These are phyloP conservation scores for Rotaria macrura DNA, from an alignment of 2,888 invertebrate genomes.

Conservation along the genomic window DNA sequence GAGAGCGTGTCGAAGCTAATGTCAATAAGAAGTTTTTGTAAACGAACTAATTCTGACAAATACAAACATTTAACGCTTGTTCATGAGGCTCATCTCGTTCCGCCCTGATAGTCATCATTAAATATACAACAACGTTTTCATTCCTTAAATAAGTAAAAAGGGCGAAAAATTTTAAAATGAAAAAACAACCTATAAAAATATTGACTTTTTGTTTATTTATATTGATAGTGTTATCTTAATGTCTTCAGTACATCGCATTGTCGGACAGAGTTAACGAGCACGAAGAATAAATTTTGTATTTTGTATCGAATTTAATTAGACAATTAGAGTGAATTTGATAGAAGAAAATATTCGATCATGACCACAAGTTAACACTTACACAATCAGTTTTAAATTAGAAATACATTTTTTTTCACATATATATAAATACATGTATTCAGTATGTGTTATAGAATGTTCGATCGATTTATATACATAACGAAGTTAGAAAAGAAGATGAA, in stretches of 20 bases:
- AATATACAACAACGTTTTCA: neutral
- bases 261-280: neutral
- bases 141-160: neutral
- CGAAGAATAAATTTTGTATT: neutral
- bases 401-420: neutral
- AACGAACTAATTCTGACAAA: neutral
- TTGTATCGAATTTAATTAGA: neutral
- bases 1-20: neutral
- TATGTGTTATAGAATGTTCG: neutral
- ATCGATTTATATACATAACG: neutral
- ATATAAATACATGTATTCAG: neutral
- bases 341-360: neutral
- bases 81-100: neutral
- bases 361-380: neutral
- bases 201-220: slow-evolving; percentile 6
- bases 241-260: neutral
- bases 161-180: neutral
- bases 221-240: neutral
- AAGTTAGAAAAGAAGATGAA: neutral
- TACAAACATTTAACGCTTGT: neutral
- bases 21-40: neutral
- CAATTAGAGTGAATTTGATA: neutral
- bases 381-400: neutral
- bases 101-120: neutral
- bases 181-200: neutral